phyloP scores from a whole-genome alignment of 1,140 invertebrate genomes.

The Drosophila persimilis region DNA sequence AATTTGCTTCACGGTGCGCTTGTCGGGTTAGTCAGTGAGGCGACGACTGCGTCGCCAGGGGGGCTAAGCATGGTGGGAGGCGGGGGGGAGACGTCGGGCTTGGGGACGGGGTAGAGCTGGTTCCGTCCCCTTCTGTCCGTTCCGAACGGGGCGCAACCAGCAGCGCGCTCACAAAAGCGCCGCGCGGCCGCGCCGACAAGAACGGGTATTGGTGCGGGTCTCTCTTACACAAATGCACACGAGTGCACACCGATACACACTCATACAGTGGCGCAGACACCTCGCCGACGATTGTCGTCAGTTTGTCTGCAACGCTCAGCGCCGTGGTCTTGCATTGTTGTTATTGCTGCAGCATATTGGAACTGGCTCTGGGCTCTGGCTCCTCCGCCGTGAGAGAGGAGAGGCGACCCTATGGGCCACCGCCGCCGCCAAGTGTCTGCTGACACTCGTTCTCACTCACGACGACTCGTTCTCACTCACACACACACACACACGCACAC shows the following conservation, averaged over 20 bases:
- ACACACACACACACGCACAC: constrained; percentile 26
- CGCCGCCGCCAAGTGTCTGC: constrained; percentile 16
- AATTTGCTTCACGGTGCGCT: constrained; percentile 53
- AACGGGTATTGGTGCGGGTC: constrained; percentile 37
- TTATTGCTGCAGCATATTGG: constrained; percentile 10
- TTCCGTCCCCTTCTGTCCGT: constrained; percentile 68
- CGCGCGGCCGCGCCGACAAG: constrained; percentile 36
- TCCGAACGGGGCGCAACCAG: constrained; percentile 61
- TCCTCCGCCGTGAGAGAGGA: constrained; percentile 2
- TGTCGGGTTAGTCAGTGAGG: constrained; percentile 69
- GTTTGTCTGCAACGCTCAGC: constrained; percentile 76
- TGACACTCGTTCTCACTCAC: constrained; percentile 34
- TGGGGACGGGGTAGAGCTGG: constrained; percentile 29
- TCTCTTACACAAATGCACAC: constrained; percentile 32
- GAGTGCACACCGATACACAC: constrained; percentile 5
- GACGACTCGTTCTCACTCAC: constrained; percentile 30
- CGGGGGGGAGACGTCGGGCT: background rate
- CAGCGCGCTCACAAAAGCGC: constrained; percentile 61
- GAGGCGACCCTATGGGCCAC: no score
- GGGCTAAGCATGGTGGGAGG: background rate
- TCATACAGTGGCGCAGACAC: constrained; percentile 58
- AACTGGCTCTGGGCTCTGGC: constrained; percentile 10
- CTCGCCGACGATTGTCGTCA: constrained; percentile 78
- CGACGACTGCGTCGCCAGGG: background rate
- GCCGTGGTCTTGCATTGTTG: constrained; percentile 45